These are phyloP conservation scores for Salpingus planirostris DNA, from an alignment of 2,888 invertebrate genomes.

Conservation along the genomic window DNA sequence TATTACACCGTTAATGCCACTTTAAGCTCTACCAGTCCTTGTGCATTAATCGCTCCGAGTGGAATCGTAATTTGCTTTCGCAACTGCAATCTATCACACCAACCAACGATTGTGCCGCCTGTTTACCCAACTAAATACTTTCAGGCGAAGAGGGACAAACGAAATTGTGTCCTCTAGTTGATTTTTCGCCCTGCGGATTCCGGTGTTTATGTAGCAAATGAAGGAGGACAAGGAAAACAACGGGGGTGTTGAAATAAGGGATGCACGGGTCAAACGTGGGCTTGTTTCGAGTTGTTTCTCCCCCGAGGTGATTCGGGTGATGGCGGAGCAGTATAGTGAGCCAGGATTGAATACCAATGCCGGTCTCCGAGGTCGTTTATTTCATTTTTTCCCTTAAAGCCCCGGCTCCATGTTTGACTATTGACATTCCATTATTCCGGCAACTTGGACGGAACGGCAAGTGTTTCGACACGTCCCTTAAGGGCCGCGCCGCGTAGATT, in stretches of 20 bases:
- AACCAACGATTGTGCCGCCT: too few species aligned
- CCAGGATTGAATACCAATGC: conserved; percentile 22
- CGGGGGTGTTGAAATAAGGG: conserved; percentile 18
- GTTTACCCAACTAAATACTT: too few species aligned
- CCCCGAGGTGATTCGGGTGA: conserved; percentile 16
- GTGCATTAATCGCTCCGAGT: too few species aligned
- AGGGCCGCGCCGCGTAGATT: background rate
- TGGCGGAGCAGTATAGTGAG: conserved; percentile 14
- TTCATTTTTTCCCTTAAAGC: conserved; percentile 23
- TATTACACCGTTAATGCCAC: too few species aligned
- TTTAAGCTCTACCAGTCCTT: too few species aligned
- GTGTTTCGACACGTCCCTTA: conserved; percentile 9
- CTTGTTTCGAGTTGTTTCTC: conserved; percentile 20
- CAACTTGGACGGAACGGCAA: conserved; percentile 5
- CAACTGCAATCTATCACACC: too few species aligned
- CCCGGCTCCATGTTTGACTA: too few species aligned
- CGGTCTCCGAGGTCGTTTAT: conserved; percentile 20
- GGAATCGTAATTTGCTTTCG: too few species aligned
- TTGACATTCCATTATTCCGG: conserved; percentile 21
- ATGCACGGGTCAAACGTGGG: conserved; percentile 18
- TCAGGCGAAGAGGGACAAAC: too few species aligned
- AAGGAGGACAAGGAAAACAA: conserved; percentile 19
- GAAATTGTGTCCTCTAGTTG: conserved; percentile 15
- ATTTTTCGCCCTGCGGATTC: conserved; percentile 18
- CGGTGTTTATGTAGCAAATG: conserved; percentile 19